These are phyloP conservation scores for Propithecus deckenii DNA, from an alignment of 2,797 vertebrate genomes.

Conservation along the genomic window DNA sequence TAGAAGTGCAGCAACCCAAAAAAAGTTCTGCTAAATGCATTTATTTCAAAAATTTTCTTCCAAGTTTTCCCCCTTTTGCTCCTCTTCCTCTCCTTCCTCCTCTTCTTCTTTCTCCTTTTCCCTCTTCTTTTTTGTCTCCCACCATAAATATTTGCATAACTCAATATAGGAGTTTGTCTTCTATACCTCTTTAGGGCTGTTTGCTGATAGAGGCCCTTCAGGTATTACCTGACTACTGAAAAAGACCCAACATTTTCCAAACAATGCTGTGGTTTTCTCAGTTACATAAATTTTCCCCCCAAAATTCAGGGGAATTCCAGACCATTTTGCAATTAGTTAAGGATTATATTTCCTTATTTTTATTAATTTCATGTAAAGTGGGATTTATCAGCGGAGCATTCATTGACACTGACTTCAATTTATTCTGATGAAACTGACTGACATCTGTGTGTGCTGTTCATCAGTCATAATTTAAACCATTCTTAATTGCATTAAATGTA, in stretches of 20 bases:
- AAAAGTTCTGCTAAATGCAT: background rate
- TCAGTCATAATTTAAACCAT: conserved; percentile 98
- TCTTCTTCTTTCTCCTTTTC: background rate
- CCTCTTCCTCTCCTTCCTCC: background rate
- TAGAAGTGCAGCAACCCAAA: background rate
- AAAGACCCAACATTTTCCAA: conserved; percentile 24
- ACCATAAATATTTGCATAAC: conserved; percentile 30
- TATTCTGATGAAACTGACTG: conserved; percentile 94
- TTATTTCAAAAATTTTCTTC: background rate
- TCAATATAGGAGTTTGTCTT: background rate
- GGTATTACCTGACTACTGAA: conserved; percentile 56
- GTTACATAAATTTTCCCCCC: conserved; percentile 44
- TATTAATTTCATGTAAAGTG: conserved; percentile 94
- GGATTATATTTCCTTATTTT: conserved; percentile 94
- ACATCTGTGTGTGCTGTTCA: conserved; percentile 94
- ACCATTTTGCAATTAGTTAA: conserved; percentile 90
- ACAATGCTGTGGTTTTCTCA: conserved; percentile 67
- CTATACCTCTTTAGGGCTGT: conserved; percentile 49
- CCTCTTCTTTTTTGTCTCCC: background rate
- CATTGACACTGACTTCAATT: conserved; percentile 90
- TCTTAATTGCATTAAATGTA: conserved; percentile 99
- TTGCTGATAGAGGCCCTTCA: conserved; percentile 49
- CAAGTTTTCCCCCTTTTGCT: background rate
- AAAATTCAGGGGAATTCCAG: conserved; percentile 89
- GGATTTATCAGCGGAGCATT: conserved; percentile 90